Base-by-base conservation (phyloP, 2,888 invertebrate genomes). In the Scaptomyza flava region DNA sequence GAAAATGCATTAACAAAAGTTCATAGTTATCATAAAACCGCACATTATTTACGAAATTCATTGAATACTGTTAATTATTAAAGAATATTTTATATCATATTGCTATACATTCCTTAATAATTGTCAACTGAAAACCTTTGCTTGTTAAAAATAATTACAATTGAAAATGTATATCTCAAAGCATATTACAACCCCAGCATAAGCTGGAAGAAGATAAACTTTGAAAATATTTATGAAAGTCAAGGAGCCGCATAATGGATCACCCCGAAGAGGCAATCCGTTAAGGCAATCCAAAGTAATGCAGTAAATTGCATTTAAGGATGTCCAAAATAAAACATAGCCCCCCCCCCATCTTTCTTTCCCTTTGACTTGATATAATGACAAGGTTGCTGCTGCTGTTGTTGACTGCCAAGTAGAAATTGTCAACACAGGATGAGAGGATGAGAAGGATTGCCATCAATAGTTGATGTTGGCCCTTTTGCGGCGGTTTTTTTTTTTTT, bases 231-330 rank as follows among this genome's bases (percentile, higher is more conserved):
- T 57, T 45, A 48, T 50, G 34, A 68, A 62, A 58, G 56, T 52
- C 60, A 50, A 42, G 51, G 43, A 48, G 66, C 72, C 76, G 60
- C 60, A 48, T 58, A 61, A 61, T 58, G 61, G 60, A 72, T 58
- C 46, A 51, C 20, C 17, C 12, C 7, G 8, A 6, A n/a, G 14
- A 30, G 45, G 6, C 43, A 52, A 34, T 51, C 48, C n/a, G 43
- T 20, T 42, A 61, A 51, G 27, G 38, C 47, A 54, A 62, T 45
- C 42, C 48, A 20, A 50, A 14, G 53, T 33, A 78, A 51, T 63
- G 65, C 52, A 69, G 61, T 65, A 68, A 77, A 65, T 66, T 72
- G 77, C 61, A 76, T 60, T 68, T 68, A 69, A 65, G 61, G 48
- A 68, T 68, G 58, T 56, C 69, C 64, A 48, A 68, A 54, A 42